Base-by-base conservation (phyloP, 2,888 invertebrate genomes). In the Agapostemon virescens region DNA sequence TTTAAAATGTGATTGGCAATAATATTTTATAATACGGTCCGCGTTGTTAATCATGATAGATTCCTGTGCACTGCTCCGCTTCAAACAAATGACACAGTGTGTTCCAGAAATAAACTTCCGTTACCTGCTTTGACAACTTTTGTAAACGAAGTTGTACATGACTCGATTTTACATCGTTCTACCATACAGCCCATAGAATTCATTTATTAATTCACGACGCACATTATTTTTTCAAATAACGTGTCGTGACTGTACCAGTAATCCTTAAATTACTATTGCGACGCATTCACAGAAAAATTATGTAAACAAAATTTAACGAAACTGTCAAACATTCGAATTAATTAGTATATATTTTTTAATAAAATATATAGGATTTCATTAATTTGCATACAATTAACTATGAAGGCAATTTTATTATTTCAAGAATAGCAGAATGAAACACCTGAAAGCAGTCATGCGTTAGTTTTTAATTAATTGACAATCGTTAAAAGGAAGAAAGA, bases 21-120 rank as follows among this genome's bases (percentile, higher is more conserved):
- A 17, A 55, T 55, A 15, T 55, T 55, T 26, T 61, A 17, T 33
- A 30, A 20, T 17, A 17, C 30, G 33, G 20, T 61, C 9, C 20
- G 9, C 17, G 58, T 33, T 61, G 58, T 61, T 30, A 61, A 61
- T 61, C 30, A 20, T 5, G 30, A 5, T 20, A 3, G 20, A 61
- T 61, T 17, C 7, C 30, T 61, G 33, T 61, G 30, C 58, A 11
- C 20, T 30, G 58, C 30, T 17, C 30, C 58, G 58, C 30, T 61
- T 33, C 26, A 61, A 23, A 26, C 26, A 55, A 61, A 61, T 61
- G 58, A 30, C 30, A 30, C 30, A 33, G 17, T 30, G 58, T 30
- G 58, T 42, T 68, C 49, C 36, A 30, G 58, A 33, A 52, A 36
- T 36, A 61, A 61, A 61, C 58, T 30, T 33, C 33, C 17, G 58